Conservation (phyloP, 2,797 vertebrate genomes). For the Gadopsis marmoratus region DNA sequence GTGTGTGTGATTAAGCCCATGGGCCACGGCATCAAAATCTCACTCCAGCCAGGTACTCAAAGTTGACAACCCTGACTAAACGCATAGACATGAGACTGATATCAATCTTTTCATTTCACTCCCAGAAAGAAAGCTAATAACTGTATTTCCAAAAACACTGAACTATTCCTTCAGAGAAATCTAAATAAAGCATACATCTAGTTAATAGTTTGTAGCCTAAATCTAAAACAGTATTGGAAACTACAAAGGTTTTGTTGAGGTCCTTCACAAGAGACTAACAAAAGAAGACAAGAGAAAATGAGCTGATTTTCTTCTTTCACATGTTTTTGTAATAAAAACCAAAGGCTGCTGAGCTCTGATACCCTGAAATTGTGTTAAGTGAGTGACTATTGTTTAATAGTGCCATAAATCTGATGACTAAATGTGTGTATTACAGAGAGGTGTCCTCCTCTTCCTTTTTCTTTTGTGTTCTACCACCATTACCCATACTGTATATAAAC, state of each 20-base stretch:
- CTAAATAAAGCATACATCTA: background rate
- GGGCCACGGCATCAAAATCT: no score
- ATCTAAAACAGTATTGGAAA: background rate
- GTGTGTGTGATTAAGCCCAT: no score
- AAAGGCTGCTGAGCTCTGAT: background rate
- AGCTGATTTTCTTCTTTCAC: background rate
- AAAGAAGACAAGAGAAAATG: background rate
- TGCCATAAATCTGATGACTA: background rate
- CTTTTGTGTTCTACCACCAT: background rate
- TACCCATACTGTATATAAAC: background rate
- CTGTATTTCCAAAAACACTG: background rate
- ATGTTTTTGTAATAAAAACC: conserved; percentile 7
- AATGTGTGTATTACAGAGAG: background rate
- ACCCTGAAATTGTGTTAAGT: background rate
- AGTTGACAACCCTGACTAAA: background rate
- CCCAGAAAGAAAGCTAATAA: background rate
- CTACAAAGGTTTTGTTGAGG: background rate
- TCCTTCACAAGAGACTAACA: background rate
- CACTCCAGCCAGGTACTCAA: no score
- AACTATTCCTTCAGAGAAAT: background rate
- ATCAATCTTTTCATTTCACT: background rate
- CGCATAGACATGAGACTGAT: background rate
- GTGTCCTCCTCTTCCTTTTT: background rate
- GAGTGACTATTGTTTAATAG: conserved; percentile 10
- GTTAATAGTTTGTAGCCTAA: no score